Conservation (phyloP, 2,797 vertebrate genomes). For the Spea hammondii region DNA sequence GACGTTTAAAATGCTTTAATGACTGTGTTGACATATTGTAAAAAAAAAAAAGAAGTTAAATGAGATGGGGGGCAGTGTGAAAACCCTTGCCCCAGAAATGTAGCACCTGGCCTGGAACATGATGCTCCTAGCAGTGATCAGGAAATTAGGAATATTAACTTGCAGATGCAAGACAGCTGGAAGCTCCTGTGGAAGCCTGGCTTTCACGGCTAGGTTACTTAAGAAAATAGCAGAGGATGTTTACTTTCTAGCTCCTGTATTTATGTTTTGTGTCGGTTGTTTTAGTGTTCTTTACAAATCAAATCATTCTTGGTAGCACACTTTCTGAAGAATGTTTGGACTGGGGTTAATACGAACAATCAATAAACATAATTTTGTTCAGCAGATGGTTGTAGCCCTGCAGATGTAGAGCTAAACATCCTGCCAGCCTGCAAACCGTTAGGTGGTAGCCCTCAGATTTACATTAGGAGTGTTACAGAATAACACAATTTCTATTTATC, state of each 20-base stretch:
- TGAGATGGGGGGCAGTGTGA: neutral
- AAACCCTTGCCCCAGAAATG: slow-evolving; percentile 14
- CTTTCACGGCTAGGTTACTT: slow-evolving; percentile 33
- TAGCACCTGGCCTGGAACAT: slow-evolving; percentile 39
- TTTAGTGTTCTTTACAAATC: slow-evolving; percentile 27
- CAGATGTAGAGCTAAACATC: neutral
- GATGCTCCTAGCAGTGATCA: slow-evolving; percentile 12
- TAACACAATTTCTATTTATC: neutral
- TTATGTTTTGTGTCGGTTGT: slow-evolving; percentile 33
- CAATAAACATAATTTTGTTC: slow-evolving; percentile 16
- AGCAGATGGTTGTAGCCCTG: neutral
- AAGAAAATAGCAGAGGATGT: slow-evolving; percentile 48
- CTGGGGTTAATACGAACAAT: slow-evolving; percentile 21
- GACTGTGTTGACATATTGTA: slow-evolving; percentile 13
- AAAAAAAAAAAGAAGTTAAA: neutral
- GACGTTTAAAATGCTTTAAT: neutral
- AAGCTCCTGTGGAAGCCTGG: slow-evolving; percentile 9
- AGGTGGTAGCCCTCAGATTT: too few relatives aligned
- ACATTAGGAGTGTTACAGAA: too few relatives aligned
- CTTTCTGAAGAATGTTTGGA: slow-evolving; percentile 42
- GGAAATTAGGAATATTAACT: slow-evolving; percentile 40
- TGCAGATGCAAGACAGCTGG: slow-evolving; percentile 31
- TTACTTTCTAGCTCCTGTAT: slow-evolving; percentile 45
- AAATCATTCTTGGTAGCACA: slow-evolving; percentile 26
- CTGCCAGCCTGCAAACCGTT: neutral